phyloP scores from a whole-genome alignment of 2,888 invertebrate genomes.

The Anthophora plumipes region DNA sequence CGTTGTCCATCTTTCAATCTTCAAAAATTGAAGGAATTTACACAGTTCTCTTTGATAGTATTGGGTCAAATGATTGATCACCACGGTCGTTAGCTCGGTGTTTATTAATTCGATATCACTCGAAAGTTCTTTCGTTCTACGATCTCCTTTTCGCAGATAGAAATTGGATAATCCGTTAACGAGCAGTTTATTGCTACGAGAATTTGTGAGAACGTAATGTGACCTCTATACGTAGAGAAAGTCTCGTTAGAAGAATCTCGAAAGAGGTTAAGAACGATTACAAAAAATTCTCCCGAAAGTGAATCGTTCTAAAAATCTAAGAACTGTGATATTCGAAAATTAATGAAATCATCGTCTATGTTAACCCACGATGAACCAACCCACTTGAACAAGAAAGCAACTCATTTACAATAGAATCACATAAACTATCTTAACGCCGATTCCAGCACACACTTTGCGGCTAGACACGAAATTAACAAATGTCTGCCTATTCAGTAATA shows the following conservation, averaged over 20 bases:
- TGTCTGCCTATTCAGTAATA: background rate
- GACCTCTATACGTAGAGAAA: background rate
- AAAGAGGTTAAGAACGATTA: background rate
- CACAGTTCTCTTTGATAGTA: background rate
- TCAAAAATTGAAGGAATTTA: too few species aligned
- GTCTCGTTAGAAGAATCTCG: too few species aligned
- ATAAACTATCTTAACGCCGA: background rate
- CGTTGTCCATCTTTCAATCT: too few species aligned
- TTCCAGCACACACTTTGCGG: too few species aligned
- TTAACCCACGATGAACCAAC: too few species aligned
- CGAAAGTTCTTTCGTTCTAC: background rate
- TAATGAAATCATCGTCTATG: too few species aligned
- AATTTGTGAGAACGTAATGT: background rate
- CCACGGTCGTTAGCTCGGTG: background rate
- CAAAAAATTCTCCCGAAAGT: background rate
- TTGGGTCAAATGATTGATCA: conserved; percentile 1
- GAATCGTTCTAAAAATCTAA: background rate
- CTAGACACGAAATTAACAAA: background rate
- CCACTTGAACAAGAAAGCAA: background rate
- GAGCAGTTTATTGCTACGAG: background rate
- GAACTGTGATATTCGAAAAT: too few species aligned
- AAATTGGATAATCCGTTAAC: background rate
- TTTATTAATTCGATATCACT: background rate
- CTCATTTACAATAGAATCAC: background rate
- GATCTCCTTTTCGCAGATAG: background rate